A percentile compares a stretch with the other conserved stretches of the same genome.
Conservation (phyloP, 1,140 invertebrate genomes). For the Formica exsecta region DNA sequence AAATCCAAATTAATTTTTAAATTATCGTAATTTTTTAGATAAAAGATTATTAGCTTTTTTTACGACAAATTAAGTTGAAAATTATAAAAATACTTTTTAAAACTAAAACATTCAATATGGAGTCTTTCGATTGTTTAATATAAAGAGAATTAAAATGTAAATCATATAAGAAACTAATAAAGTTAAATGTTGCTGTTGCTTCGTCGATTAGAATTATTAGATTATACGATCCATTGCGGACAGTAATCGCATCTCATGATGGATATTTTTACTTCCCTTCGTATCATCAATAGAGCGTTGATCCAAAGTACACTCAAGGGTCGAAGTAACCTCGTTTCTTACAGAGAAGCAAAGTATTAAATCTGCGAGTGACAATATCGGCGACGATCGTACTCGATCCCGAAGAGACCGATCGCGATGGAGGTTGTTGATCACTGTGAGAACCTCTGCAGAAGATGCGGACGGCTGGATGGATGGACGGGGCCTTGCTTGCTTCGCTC, state of each 20-base stretch:
- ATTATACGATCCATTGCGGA: background rate
- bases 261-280: constrained; percentile 2
- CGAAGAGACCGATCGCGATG: background rate
- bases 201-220: constrained; percentile 1
- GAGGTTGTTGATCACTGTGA: constrained; percentile 67
- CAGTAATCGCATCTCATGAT: background rate
- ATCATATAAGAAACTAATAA: background rate
- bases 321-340: background rate
- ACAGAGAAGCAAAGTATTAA: background rate
- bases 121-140: background rate
- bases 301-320: background rate
- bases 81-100: background rate
- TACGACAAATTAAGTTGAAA: background rate
- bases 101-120: background rate
- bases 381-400: background rate
- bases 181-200: background rate
- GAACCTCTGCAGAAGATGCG: constrained; percentile 76
- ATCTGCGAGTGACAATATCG: constrained; percentile 31
- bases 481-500: constrained; percentile 71
- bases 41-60: background rate
- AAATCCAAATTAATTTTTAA: background rate
- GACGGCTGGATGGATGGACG: constrained; percentile 76
- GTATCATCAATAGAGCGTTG: background rate
- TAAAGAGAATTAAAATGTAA: background rate
- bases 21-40: background rate